These are phyloP conservation scores for Dipodomys merriami DNA, from an alignment of 2,113 vertebrate genomes.

Conservation along the genomic window DNA sequence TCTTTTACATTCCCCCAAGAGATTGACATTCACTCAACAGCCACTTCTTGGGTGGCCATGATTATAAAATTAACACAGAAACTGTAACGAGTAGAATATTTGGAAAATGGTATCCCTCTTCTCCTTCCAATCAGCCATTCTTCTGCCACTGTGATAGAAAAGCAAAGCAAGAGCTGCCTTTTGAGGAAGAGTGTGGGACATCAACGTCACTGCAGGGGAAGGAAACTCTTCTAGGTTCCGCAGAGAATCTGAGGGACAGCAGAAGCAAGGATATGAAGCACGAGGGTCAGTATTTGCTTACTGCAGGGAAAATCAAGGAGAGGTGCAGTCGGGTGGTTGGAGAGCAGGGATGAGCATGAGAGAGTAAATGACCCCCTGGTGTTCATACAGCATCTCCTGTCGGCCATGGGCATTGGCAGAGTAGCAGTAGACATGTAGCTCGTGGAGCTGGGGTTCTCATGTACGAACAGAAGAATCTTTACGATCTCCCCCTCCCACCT, in stretches of 20 bases:
- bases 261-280: too few relatives aligned
- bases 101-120: not conserved
- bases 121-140: not conserved
- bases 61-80: not conserved
- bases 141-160: not conserved
- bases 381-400: accelerated
- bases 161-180: not conserved
- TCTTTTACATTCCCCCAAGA: too few relatives aligned
- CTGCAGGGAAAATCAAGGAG: not conserved
- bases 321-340: not conserved
- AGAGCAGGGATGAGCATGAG: not conserved
- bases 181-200: not conserved
- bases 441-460: not conserved
- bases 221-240: not conserved
- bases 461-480: not conserved
- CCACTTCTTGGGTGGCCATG: not conserved
- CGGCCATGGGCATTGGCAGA: accelerated
- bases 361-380: too few relatives aligned
- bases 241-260: not conserved
- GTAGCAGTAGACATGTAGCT: not conserved
- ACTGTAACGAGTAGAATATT: not conserved
- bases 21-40: too few relatives aligned
- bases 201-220: not conserved
- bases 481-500: not conserved
- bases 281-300: not conserved